phyloP scores from a whole-genome alignment of 2,888 invertebrate genomes.

The Hedya salicella region DNA sequence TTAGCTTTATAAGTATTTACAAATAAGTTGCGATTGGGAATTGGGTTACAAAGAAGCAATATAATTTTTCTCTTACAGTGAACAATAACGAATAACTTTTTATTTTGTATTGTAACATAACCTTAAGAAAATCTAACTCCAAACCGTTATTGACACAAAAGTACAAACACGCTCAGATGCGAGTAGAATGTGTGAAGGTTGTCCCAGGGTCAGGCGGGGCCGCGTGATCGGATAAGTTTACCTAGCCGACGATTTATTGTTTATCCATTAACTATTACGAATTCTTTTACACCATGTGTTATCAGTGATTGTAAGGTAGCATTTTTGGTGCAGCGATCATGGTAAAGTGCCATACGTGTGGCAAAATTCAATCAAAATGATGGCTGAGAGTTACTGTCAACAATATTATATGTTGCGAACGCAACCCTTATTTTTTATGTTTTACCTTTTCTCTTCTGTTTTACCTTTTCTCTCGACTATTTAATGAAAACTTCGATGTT shows the following conservation, averaged over 20 bases:
- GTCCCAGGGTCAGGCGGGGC: constrained; percentile 9
- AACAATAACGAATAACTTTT: background rate
- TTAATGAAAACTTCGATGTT: too few species aligned
- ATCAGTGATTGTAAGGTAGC: background rate
- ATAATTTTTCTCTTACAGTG: background rate
- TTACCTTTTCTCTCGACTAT: too few species aligned
- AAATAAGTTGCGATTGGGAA: background rate
- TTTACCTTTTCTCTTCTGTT: too few species aligned
- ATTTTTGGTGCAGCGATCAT: too few species aligned
- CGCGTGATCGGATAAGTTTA: constrained; percentile 22
- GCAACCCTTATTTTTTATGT: too few species aligned
- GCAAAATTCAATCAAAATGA: too few species aligned
- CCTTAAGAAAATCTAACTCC: constrained; percentile 1
- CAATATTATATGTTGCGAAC: too few species aligned
- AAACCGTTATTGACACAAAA: background rate
- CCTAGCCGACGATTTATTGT: constrained; percentile 8
- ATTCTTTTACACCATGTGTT: background rate
- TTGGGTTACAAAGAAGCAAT: background rate
- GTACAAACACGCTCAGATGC: background rate
- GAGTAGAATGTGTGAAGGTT: constrained; percentile 25
- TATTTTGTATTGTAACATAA: background rate
- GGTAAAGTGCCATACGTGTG: too few species aligned
- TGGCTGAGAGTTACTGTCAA: too few species aligned
- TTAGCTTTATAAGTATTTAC: too few species aligned
- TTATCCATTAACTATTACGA: background rate